Conservation (phyloP, 2,888 invertebrate genomes). For the Apamea monoglypha region DNA sequence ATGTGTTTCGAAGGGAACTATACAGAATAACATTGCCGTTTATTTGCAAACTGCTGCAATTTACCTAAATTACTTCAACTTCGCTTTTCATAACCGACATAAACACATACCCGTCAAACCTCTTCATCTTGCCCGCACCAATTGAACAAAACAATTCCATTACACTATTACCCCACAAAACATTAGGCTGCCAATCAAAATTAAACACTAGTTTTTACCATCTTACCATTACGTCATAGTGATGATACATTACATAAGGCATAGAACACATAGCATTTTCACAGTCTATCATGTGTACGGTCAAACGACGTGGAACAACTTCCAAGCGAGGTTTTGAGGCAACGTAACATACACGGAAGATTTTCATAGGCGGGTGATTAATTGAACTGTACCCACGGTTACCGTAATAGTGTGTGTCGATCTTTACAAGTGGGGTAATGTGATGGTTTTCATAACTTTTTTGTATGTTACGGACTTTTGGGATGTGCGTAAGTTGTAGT, state of each 20-base stretch:
- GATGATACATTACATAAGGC: slow-evolving; percentile 56
- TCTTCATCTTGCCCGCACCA: slow-evolving; percentile 10
- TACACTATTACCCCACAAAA: slow-evolving; percentile 25
- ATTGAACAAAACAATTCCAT: slow-evolving; percentile 19
- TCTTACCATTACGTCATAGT: slow-evolving; percentile 52
- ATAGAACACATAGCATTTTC: slow-evolving; percentile 50
- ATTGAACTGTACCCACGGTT: slow-evolving; percentile 20
- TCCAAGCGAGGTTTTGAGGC: slow-evolving; percentile 38
- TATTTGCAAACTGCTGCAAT: slow-evolving; percentile 3
- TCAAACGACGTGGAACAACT: slow-evolving; percentile 64
- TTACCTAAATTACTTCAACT: slow-evolving; percentile 1
- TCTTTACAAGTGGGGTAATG: slow-evolving; percentile 16
- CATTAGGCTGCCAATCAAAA: slow-evolving; percentile 41
- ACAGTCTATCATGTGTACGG: slow-evolving; percentile 57
- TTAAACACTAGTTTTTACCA: slow-evolving; percentile 29
- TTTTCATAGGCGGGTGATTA: slow-evolving; percentile 41
- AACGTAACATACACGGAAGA: slow-evolving; percentile 53
- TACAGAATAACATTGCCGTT: not conserved
- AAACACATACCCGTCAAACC: slow-evolving; percentile 11
- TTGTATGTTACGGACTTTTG: not conserved
- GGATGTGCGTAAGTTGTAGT: not conserved
- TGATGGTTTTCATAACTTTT: slow-evolving; percentile 26
- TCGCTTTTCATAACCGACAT: slow-evolving; percentile 7
- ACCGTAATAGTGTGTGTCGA: slow-evolving; percentile 17
- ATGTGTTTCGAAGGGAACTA: not conserved